Percentiles rank a stretch among this genome's conserved stretches.
Conservation (phyloP, 2,888 invertebrate species). For the Campoletis raptor region DNA sequence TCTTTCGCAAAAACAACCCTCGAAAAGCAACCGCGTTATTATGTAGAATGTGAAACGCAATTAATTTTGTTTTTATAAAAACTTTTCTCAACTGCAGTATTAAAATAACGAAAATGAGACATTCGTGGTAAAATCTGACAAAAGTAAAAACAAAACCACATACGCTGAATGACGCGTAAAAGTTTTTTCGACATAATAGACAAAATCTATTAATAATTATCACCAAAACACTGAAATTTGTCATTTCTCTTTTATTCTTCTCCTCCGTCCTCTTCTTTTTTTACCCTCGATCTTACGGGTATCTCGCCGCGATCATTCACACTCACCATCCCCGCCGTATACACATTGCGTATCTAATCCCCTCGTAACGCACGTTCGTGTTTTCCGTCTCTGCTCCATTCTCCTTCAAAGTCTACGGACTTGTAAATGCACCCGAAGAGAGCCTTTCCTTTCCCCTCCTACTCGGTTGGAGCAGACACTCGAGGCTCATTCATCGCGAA, state of each 20-base stretch:
- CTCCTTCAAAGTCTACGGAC: slow-evolving; percentile 5
- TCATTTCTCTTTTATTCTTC: neutral
- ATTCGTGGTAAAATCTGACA: neutral
- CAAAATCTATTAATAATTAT: no score
- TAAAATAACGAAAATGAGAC: neutral
- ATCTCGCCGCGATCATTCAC: neutral
- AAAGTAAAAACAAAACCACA: neutral
- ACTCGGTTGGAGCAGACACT: neutral
- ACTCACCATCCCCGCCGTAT: slow-evolving; percentile 9
- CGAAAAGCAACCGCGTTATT: neutral
- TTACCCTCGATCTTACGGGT: neutral
- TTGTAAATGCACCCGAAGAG: neutral
- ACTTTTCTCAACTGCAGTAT: neutral
- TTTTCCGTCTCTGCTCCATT: neutral
- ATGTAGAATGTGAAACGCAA: neutral
- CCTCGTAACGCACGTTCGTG: slow-evolving; percentile 9
- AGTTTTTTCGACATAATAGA: no score
- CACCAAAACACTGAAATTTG: no score
- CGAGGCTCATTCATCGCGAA: slow-evolving; percentile 50
- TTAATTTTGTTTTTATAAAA: neutral
- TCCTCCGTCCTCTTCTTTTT: neutral
- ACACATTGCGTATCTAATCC: neutral
- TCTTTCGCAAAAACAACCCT: neutral
- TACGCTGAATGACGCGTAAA: no score
- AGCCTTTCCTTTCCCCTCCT: neutral